Base-by-base conservation (phyloP, 2,113 vertebrate genomes). In the Heteronetta atricapilla region DNA sequence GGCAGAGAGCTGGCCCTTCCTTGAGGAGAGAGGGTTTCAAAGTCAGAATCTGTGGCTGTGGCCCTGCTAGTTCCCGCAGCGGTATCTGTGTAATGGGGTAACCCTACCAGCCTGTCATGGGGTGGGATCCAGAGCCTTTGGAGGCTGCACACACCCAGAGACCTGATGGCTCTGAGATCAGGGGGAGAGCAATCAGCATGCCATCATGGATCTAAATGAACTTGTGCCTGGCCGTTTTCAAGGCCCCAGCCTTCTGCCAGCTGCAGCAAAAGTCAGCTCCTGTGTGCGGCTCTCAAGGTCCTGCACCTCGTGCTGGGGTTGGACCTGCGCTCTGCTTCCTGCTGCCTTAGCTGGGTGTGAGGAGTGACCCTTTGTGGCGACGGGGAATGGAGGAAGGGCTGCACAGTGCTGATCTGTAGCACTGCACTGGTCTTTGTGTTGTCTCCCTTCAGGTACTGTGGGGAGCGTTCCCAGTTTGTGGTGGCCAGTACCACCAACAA, bases 371-470 rank as follows among this genome's bases (percentile, higher is more conserved):
- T 8, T 5, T 3, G 38, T 34, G 62, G 46, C 4, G 20, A n/a
- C 0, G 60, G 38, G 26, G 55, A 42, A 15, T 11, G 46, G 26
- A 31, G 42, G 44, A 8, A 34, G 8, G 20, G 62, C 73, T 66
- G 50, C 70, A 55, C 14, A 2, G 23, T 2, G 23, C 73, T 38
- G 38, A 42, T 15, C 38, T 20, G 2, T 31, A 50, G 7, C 55
- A 3, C 9, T 18, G 26, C 33, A 2, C 2, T 28, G 19, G 6
- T 8, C 34, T 69, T 42, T 33, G 15, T 68, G 33, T 8, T 63
- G 38, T 77, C 16, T 44, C 64, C 42, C 21, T 14, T 23, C 94
- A 99, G 99, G 95, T 96, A 98, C 74, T 99, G 99, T 8, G 99
- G 99, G 11, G 97, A 98, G 36, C 88, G 44, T 5, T 8, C 96